A percentile compares a stretch with the other conserved stretches of the same genome.
phyloP scores from a whole-genome alignment of 2,113 vertebrate species.

The Alexandromys fortis region DNA sequence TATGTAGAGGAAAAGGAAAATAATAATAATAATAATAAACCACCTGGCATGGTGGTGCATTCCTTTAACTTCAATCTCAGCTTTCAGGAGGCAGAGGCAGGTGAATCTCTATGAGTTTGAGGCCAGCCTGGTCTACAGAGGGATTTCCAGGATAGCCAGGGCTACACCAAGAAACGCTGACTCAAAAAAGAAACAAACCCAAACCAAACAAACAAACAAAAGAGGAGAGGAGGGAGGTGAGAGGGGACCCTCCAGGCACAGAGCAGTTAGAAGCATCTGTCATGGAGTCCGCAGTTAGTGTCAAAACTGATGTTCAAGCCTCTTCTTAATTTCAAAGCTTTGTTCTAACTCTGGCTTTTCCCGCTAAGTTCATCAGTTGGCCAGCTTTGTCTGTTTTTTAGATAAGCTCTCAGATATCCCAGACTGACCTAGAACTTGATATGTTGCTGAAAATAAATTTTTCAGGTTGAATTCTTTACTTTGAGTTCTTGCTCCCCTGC shows the following conservation, averaged over 20 bases:
- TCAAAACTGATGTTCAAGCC: neutral
- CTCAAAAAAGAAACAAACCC: no score
- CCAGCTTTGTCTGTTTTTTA: neutral
- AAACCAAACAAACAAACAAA: neutral
- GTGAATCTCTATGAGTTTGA: neutral
- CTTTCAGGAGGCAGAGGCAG: neutral
- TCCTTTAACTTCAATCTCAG: neutral
- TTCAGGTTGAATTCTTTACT: neutral
- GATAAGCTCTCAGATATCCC: neutral
- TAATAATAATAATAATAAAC: no score
- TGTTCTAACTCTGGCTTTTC: neutral
- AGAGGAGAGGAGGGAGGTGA: neutral
- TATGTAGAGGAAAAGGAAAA: no score
- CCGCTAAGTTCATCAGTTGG: neutral
- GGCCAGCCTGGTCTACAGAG: neutral
- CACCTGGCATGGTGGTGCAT: neutral
- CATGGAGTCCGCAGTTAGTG: neutral
- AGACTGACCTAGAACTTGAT: neutral
- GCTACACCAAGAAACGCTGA: neutral
- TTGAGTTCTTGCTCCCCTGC: neutral
- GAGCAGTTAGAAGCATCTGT: constrained; percentile 19
- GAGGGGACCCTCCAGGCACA: constrained; percentile 15
- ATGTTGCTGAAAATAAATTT: neutral
- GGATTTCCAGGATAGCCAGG: neutral
- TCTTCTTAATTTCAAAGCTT: constrained; percentile 39